Evolutionary conservation across 2,797 vertebrate species (phyloP), one percentile per base, ranked within the genome.

Genomic region (Pseudochaenichthys georgianus): DNA sequence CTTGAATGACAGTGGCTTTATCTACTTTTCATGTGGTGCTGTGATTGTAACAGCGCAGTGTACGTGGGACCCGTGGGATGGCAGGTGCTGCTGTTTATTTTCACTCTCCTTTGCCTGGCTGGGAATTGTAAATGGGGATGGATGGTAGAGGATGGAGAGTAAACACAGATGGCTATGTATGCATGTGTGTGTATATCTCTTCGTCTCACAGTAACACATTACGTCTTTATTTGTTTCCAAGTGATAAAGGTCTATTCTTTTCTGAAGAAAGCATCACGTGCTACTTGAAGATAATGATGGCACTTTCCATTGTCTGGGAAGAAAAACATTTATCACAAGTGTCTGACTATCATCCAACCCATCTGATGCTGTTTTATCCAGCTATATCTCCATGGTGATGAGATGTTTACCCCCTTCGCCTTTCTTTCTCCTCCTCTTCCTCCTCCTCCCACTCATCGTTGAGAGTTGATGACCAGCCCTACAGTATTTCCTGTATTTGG

Each of bases 131-230:
- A 74, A 64, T 55, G 63, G 62, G 79, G 78, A 84, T 73, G 79
- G 77, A 59, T 69, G 69, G 68, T 72, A 69, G 68, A 77, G 57
- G 66, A 84, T 73, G 43, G 46, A 83, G 75, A 87, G 86, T 92
- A 92, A 92, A 91, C 89, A 91, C 91, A 93, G 91, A 89, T 93
- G 88, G 73, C 78, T 38, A 38, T 80, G 43, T 72, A 13, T 75
- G 77, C 79, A 1, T 47, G 73, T 70, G 53, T 82, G 31, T 74
- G 12, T 75, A 71, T 84, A 75, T 48, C 68, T 70, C 55, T 71
- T 45, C 34, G 21, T 66, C 53, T 78, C 48, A 34, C 54, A 59
- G 11, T 70, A 61, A 74, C 28, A 28, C 28, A 66, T 55, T 21
- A 46, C 51, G 16, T 71, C 77, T 38, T 80, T 15, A 4, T 77